phyloP scores from a whole-genome alignment of 2,797 vertebrate species.

The Sebastes ruberrimus region DNA sequence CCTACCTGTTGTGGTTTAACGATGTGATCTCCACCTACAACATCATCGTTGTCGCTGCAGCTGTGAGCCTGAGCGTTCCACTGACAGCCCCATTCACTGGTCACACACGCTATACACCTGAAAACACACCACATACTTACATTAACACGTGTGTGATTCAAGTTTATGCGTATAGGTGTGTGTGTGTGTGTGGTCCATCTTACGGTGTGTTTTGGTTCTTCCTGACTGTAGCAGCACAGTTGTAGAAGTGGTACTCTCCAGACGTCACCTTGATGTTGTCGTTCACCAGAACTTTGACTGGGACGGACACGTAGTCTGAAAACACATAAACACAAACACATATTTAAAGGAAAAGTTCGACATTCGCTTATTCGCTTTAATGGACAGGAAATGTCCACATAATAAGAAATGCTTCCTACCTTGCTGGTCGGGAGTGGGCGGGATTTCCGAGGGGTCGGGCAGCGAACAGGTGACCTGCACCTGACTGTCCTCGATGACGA shows the following conservation, averaged over 20 bases:
- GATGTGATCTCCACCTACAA: constrained; percentile 61
- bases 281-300: constrained; percentile 76
- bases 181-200: constrained; percentile 64
- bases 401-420: constrained; percentile 75
- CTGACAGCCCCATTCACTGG: constrained; percentile 92
- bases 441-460: constrained; percentile 74
- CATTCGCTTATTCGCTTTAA: background rate
- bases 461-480: constrained; percentile 70
- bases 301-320: constrained; percentile 89
- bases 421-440: constrained; percentile 81
- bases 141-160: rapidly evolving
- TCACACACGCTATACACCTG: constrained; percentile 94
- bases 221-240: constrained; percentile 89
- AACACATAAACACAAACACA: constrained; percentile 18
- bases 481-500: rapidly evolving
- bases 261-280: constrained; percentile 82
- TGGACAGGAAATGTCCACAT: background rate
- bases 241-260: constrained; percentile 90
- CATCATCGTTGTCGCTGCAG: constrained; percentile 77
- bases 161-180: background rate
- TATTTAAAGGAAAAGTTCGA: background rate
- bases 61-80: constrained; percentile 86
- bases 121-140: background rate
- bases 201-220: constrained; percentile 90
- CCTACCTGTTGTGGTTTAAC: constrained; percentile 86